Evolutionary conservation across 2,888 invertebrate genomes (phyloP).

Genomic region (Platycnemis pennipes): DNA sequence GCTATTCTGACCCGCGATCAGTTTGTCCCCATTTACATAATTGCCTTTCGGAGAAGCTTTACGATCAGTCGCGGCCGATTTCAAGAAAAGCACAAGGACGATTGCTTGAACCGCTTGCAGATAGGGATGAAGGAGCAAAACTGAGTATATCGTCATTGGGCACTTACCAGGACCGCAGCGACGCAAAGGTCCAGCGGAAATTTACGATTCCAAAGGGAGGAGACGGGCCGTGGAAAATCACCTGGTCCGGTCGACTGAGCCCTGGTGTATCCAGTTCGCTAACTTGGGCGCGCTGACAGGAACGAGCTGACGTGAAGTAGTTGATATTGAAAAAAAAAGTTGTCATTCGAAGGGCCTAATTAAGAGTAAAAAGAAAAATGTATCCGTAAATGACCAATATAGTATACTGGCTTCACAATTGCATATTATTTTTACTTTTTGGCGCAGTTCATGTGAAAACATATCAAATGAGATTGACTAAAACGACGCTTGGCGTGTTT

Average conservation of each 20-base stretch:
- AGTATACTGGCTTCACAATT: neutral
- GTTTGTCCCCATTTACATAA: neutral
- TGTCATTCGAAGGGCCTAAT: neutral
- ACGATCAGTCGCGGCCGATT: neutral
- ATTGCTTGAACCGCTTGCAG: neutral
- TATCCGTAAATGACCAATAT: neutral
- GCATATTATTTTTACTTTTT: neutral
- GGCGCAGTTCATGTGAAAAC: neutral
- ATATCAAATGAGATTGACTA: neutral
- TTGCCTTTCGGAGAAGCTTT: neutral
- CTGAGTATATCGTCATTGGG: neutral
- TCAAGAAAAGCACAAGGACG: neutral
- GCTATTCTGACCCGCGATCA: neutral
- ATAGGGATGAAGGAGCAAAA: neutral
- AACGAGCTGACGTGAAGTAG: neutral
- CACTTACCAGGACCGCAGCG: neutral
- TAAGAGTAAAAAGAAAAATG: neutral
- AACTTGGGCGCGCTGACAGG: neutral
- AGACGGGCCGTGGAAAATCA: neutral
- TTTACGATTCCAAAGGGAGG: neutral
- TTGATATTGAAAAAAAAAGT: neutral
- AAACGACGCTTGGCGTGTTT: neutral
- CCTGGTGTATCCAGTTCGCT: neutral
- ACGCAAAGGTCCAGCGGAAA: neutral
- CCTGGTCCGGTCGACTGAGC: neutral